phyloP scores from a whole-genome alignment of 2,113 vertebrate genomes.

The Gallinago media region DNA sequence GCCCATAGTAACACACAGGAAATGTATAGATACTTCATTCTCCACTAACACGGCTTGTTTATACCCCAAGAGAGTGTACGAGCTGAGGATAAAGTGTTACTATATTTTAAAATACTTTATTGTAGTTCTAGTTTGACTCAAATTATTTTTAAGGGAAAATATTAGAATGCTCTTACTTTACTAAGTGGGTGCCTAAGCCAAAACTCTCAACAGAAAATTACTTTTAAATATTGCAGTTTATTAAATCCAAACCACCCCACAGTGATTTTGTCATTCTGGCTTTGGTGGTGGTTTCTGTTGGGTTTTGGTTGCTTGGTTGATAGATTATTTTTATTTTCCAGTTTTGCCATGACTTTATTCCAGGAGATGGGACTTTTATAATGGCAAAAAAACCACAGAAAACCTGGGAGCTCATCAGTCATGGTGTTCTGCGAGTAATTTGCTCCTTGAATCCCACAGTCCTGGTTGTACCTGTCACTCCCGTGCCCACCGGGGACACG shows the following conservation, averaged over 20 bases:
- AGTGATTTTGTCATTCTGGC: not conserved
- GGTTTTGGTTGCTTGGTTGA: not conserved
- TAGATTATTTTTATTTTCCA: not conserved
- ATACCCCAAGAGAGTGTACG: not conserved
- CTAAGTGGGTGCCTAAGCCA: not conserved
- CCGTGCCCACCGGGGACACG: not conserved
- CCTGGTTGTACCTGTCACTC: not conserved
- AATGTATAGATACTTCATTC: not conserved
- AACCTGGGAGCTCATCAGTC: not conserved
- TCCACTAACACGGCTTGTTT: not conserved
- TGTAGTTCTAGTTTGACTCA: not conserved
- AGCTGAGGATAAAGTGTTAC: not conserved
- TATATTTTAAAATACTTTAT: not conserved
- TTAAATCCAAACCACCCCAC: not conserved
- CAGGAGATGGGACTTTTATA: not conserved
- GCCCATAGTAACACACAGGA: not conserved
- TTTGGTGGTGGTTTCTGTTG: not conserved
- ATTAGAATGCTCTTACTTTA: not conserved
- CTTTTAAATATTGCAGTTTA: not conserved
- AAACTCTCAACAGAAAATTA: not conserved
- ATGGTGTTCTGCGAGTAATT: not conserved
- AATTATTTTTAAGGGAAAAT: slow-evolving; percentile 9
- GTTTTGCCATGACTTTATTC: not conserved
- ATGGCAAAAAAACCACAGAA: not conserved
- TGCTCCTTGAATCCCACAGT: not conserved